phyloP scores from a whole-genome alignment of 1,140 invertebrate genomes.

The Drosophila lacertosa region DNA sequence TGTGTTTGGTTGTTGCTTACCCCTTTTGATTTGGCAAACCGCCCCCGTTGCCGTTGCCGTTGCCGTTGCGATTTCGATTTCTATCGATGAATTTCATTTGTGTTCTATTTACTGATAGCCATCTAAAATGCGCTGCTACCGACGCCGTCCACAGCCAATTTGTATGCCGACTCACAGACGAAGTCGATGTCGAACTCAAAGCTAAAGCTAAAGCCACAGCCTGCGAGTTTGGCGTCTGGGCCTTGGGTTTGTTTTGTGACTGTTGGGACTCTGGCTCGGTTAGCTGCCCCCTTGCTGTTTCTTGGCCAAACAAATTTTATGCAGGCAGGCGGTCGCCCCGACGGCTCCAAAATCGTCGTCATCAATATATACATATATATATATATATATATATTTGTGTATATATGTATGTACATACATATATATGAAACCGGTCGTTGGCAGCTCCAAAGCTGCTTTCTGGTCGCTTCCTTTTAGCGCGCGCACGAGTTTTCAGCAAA shows the following conservation, averaged over 20 bases:
- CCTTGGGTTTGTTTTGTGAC: not conserved
- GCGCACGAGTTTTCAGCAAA: slow-evolving; percentile 81
- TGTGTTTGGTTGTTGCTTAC: too few relatives aligned
- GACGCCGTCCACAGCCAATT: slow-evolving; percentile 65
- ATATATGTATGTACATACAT: too few relatives aligned
- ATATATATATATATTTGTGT: too few relatives aligned
- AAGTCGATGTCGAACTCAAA: not conserved
- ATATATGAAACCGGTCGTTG: slow-evolving; percentile 54
- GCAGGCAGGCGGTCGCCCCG: slow-evolving; percentile 53
- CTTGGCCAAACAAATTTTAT: slow-evolving; percentile 73
- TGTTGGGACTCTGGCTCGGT: slow-evolving; percentile 12
- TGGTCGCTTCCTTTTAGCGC: slow-evolving; percentile 67
- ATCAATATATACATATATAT: too few relatives aligned
- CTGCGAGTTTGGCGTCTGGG: not conserved
- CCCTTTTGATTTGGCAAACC: slow-evolving; percentile 68
- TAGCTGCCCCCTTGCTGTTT: slow-evolving; percentile 36
- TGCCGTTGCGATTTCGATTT: slow-evolving; percentile 67
- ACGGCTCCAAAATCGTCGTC: slow-evolving; percentile 38
- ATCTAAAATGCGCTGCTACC: slow-evolving; percentile 79
- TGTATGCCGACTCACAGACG: slow-evolving; percentile 57
- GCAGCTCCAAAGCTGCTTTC: slow-evolving; percentile 7
- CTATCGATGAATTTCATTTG: slow-evolving; percentile 83
- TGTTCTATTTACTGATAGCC: slow-evolving; percentile 84
- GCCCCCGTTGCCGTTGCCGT: slow-evolving; percentile 51
- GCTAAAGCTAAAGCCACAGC: slow-evolving; percentile 10